These are phyloP conservation scores for Meghimatium bilineatum DNA, from an alignment of 2,888 invertebrate species.

Conservation along the genomic window DNA sequence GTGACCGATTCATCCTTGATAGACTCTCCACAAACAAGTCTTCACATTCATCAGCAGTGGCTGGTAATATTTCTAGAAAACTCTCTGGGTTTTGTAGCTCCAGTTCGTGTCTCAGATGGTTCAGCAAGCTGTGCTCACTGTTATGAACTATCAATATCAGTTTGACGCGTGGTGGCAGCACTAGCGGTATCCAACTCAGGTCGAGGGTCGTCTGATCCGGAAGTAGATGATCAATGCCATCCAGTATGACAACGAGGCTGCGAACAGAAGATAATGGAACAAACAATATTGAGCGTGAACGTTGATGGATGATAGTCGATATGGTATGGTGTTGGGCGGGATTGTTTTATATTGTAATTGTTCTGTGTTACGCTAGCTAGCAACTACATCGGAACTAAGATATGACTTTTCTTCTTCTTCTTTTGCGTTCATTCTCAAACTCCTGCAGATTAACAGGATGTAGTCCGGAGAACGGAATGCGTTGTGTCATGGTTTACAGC, in stretches of 20 bases:
- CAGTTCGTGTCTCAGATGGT: constrained; percentile 61
- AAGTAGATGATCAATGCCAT: constrained; percentile 58
- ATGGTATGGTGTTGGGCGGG: no score
- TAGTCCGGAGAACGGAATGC: no score
- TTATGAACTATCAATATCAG: no score
- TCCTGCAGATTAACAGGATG: no score
- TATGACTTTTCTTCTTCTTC: no score
- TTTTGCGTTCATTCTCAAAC: no score
- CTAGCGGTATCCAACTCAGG: constrained; percentile 71
- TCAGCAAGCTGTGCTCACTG: constrained; percentile 59
- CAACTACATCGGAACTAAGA: no score
- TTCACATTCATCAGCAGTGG: constrained; percentile 55
- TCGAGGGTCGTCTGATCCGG: constrained; percentile 65
- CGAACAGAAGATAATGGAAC: background rate
- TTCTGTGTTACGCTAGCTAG: no score
- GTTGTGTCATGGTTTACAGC: no score
- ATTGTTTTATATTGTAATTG: no score
- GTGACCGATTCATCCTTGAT: constrained; percentile 17
- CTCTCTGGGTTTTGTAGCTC: constrained; percentile 35
- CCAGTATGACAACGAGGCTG: constrained; percentile 69
- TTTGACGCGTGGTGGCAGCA: constrained; percentile 70
- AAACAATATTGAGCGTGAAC: no score
- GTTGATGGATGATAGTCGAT: no score
- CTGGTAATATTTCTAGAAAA: constrained; percentile 53
- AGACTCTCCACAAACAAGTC: constrained; percentile 57